Evolutionary conservation across 2,113 vertebrate genomes (phyloP), one percentile per base, ranked within the genome.

Genomic region (Pseudorasbora parva): DNA sequence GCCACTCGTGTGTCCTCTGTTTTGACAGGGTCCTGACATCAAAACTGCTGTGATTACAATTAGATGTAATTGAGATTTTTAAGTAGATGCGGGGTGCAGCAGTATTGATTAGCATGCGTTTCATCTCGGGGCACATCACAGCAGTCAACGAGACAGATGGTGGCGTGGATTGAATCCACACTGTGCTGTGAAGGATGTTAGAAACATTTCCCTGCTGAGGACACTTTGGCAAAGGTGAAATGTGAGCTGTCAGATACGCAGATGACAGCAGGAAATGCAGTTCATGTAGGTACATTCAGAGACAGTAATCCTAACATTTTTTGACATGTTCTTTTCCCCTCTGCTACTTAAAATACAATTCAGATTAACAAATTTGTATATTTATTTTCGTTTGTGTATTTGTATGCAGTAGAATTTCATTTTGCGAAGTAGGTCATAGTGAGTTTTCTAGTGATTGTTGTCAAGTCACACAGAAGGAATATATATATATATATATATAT

Each of bases 221-320:
- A 88, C 86, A 88, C 80, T 89, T 89, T 88, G 47, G 71, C 78
- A 84, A 43, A 82, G 83, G 85, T 79, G 89, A 85, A 82, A 89
- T 87, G 87, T 86, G 87, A 78, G 87, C 86, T 91, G 87, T 89
- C 88, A 85, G 87, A 92, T 86, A 89, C 78, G 86, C 60, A 82
- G 87, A 90, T 90, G 90, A 90, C 88, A 81, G 79, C 85, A 86
- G 82, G 84, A 91, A 83, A 90, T 90, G 21, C 80, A 87, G 81
- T 87, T 91, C 83, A 82, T 81, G 43, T 69, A 62, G 85, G 30
- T 68, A 17, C 60, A 82, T 76, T 59, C 62, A 59, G 47, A 71
- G 23, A 82, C 23, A 45, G 41, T 62, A 62, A 62, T 30, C 41
- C 57, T 21, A 54, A 81, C 11, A 37, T 64, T 56, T 25, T 60